Evolutionary conservation across 2,888 invertebrate species (phyloP).

Genomic region (Ariolimax columbianus): DNA sequence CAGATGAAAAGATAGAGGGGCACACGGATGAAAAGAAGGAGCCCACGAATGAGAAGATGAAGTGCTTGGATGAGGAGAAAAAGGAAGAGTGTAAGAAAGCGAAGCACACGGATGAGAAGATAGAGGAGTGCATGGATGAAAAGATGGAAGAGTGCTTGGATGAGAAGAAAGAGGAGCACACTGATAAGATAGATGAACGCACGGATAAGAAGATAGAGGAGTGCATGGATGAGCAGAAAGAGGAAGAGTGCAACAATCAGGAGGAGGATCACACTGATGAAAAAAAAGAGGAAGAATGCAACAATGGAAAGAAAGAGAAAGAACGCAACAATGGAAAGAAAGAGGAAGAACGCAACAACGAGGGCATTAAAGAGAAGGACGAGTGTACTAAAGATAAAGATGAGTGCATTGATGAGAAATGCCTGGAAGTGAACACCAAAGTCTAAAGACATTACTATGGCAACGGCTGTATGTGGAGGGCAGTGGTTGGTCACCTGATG

Average conservation of each 20-base stretch:
- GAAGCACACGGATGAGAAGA: not conserved
- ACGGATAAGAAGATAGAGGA: too few species aligned
- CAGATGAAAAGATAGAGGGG: not conserved
- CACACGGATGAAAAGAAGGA: not conserved
- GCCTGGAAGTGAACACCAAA: not conserved
- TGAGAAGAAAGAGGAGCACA: too few species aligned
- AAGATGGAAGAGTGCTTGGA: too few species aligned
- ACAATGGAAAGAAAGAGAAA: too few species aligned
- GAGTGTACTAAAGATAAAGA: not conserved
- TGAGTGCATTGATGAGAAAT: not conserved
- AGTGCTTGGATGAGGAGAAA: not conserved
- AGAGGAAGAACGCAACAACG: not conserved
- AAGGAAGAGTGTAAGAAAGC: not conserved
- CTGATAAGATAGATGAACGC: too few species aligned
- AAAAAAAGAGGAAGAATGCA: too few species aligned
- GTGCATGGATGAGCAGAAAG: too few species aligned
- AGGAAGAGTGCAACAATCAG: not conserved
- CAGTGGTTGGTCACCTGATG: too few species aligned
- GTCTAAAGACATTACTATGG: not conserved
- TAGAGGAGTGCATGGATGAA: not conserved
- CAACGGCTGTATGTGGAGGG: too few species aligned
- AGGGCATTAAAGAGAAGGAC: not conserved
- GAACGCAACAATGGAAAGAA: too few species aligned
- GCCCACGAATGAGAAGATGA: not conserved
- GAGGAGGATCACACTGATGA: not conserved